Evolutionary conservation across 2,797 vertebrate species (phyloP).

Genomic region (Macropus fuliginosus): DNA sequence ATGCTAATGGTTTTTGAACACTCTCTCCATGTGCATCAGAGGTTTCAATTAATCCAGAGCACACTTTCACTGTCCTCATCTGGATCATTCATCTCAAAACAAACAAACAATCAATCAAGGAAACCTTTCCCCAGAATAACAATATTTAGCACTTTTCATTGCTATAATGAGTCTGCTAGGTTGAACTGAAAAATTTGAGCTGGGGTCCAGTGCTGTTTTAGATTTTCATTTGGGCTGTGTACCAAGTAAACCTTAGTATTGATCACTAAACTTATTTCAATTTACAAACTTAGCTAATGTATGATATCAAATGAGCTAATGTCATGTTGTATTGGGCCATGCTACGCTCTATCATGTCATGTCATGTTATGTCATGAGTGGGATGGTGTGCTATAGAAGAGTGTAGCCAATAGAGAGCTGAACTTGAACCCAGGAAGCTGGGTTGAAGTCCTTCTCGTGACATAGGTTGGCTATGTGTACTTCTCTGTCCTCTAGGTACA

Average conservation of each 20-base stretch:
- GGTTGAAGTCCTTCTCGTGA: background rate
- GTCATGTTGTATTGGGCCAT: background rate
- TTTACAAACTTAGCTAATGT: background rate
- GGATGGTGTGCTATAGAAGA: background rate
- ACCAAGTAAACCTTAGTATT: background rate
- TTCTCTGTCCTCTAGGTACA: background rate
- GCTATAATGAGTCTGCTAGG: background rate
- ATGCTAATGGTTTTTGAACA: background rate
- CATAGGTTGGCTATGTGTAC: background rate
- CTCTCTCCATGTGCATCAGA: background rate
- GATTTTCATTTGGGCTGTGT: background rate
- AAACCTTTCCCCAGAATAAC: background rate
- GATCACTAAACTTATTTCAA: background rate
- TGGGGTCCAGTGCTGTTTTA: no score
- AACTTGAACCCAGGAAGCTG: background rate
- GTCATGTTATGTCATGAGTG: background rate
- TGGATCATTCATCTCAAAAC: background rate
- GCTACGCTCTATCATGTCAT: background rate
- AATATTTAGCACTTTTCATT: background rate
- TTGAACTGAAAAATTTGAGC: background rate
- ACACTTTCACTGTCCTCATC: rapidly evolving
- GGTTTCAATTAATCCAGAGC: rapidly evolving
- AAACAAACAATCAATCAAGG: background rate
- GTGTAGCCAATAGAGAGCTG: background rate
- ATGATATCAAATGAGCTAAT: background rate